Evolutionary conservation across 1,140 invertebrate species (phyloP), one percentile per base, ranked within the genome.

Genomic region (Sitophilus oryzae): DNA sequence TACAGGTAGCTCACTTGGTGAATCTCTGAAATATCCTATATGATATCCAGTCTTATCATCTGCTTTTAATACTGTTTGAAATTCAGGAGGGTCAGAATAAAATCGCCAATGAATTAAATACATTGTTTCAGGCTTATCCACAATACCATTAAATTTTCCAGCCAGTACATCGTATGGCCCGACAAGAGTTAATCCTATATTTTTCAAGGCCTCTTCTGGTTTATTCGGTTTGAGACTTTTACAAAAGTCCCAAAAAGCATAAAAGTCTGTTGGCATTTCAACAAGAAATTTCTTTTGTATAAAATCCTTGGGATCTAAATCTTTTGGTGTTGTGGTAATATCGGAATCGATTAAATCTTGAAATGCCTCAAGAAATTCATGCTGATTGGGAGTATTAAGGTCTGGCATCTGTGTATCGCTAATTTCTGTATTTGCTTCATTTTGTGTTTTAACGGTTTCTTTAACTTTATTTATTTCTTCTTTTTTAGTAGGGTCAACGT

Each of bases 21-120:
- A 79, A 76, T 96, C 93, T 68, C 91, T 80, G 75, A 84, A 95
- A 71, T 95, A 96, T 15, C 92, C 92, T 63, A 92, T 82, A 72
- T 96, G 92, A 60, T 84, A 83, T 52, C 83, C 81, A 58, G 79
- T 82, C 21, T 79, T 80, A 36, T 80, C 74, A 65, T 84, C 79
- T 41, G 82, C 82, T 67, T 80, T 82, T 21, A 91, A 69, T 37
- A 91, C 71, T 9, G 87, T 88, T 74, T 89, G 87, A 73, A 96
- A 92, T 75, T 96, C 93, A 25, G 93, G 93, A 36, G 90, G 89
- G 79, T 97, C 93, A 75, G 89, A 93, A 71, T 83, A 96, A 74
- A 89, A 95, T 64, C 93, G 79, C 85, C 89, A 95, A 69, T 96
- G 91, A 25, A 82, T 71, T 58, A 93, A 70, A 69, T 84, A 82